Evolutionary conservation across 1,140 invertebrate species (phyloP).

Genomic region (Cataglyphis hispanica): DNA sequence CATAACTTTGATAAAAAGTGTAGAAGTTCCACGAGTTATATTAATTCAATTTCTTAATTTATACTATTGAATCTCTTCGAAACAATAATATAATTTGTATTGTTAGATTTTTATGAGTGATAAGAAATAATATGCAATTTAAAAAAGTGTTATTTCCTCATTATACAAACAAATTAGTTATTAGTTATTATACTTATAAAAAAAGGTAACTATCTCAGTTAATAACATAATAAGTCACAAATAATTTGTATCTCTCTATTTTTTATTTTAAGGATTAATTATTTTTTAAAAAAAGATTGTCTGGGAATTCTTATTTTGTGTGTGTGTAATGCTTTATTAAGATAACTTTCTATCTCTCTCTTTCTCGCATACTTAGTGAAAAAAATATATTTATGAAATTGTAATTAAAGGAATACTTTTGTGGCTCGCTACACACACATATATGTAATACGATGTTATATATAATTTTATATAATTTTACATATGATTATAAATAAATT

Average conservation of each 20-base stretch:
- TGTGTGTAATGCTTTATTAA: too few species aligned
- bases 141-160: too few species aligned
- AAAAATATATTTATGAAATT: background rate
- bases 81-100: background rate
- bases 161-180: too few species aligned
- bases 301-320: background rate
- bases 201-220: background rate
- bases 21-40: background rate
- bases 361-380: too few species aligned
- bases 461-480: background rate
- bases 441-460: background rate
- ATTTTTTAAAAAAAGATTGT: background rate
- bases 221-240: background rate
- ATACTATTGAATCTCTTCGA: too few species aligned
- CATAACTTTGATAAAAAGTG: background rate
- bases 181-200: too few species aligned
- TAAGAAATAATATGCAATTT: too few species aligned
- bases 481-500: conserved; percentile 9
- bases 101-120: too few species aligned
- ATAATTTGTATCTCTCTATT: background rate
- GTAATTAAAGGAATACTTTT: background rate
- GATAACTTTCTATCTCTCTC: background rate
- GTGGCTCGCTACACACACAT: background rate
- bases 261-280: background rate
- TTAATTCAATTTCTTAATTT: too few species aligned